Conservation (phyloP, 2,888 invertebrate species). For the Oligia strigilis region DNA sequence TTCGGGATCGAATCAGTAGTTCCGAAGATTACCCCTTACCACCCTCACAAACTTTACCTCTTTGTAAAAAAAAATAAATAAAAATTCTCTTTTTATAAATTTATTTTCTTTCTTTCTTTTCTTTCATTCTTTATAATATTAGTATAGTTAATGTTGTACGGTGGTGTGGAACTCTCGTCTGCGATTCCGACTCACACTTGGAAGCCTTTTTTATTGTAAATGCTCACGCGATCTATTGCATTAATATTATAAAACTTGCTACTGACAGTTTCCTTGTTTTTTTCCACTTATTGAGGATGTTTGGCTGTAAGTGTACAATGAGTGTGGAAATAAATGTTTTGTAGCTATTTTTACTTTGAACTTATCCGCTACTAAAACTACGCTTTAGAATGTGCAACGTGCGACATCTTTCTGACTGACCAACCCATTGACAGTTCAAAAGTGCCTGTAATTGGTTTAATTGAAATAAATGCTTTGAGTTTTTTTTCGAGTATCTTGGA, state of each 20-base stretch:
- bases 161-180: not conserved
- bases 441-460: not conserved
- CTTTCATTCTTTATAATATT: too few relatives aligned
- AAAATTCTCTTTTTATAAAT: too few relatives aligned
- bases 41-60: too few relatives aligned
- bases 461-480: not conserved
- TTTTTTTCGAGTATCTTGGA: not conserved
- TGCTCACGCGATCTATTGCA: constrained; percentile 46
- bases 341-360: constrained; percentile 34
- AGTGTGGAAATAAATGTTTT: constrained; percentile 4
- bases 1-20: too few relatives aligned
- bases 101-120: too few relatives aligned
- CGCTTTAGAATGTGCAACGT: not conserved
- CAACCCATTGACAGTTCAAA: not conserved
- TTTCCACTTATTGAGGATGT: constrained; percentile 16
- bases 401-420: not conserved
- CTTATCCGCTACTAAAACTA: not conserved
- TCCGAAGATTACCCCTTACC: too few relatives aligned
- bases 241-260: constrained; percentile 33
- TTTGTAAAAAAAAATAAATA: too few relatives aligned
- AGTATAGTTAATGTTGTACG: not conserved
- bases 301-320: not conserved
- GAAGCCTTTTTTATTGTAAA: constrained; percentile 29
- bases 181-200: too few relatives aligned
- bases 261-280: constrained; percentile 44